phyloP scores from a whole-genome alignment of 30 jellyfish, hydroid and myxozoan genomes.

The Aurelia sp. region DNA sequence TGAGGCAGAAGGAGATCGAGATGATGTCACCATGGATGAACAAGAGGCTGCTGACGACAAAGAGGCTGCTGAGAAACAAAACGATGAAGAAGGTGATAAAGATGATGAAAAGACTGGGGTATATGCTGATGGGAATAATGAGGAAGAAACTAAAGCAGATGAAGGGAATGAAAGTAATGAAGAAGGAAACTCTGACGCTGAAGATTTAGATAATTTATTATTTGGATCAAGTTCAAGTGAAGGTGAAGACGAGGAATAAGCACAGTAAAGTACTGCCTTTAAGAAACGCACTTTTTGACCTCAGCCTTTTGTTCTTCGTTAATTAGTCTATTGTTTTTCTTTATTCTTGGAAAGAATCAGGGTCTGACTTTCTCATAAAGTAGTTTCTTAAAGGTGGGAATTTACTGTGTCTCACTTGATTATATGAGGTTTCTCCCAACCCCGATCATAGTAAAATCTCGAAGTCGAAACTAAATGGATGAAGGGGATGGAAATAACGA shows the following conservation, averaged over 20 bases:
- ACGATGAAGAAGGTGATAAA: neutral
- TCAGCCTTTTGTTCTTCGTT: no score
- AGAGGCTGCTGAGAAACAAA: slow-evolving; percentile 4
- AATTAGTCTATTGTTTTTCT: no score
- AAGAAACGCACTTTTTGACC: no score
- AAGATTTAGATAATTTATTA: slow-evolving; percentile 75
- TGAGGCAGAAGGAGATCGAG: slow-evolving; percentile 48
- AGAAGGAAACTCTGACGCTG: slow-evolving; percentile 36
- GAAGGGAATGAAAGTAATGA: slow-evolving; percentile 21
- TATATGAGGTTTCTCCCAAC: no score
- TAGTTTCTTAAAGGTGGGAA: no score
- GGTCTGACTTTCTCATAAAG: no score
- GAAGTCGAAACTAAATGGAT: neutral
- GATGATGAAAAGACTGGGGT: neutral
- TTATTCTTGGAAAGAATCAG: no score
- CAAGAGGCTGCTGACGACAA: slow-evolving; percentile 28
- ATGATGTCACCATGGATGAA: slow-evolving; percentile 39
- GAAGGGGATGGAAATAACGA: slow-evolving; percentile 1
- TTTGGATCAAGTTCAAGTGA: slow-evolving; percentile 95
- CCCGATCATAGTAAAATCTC: no score
- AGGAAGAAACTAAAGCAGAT: neutral
- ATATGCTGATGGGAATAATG: slow-evolving; percentile 4
- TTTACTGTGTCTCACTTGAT: no score
- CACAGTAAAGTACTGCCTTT: no score
- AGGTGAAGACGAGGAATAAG: slow-evolving; percentile 52